Evolutionary conservation across 2,113 vertebrate species (phyloP).

Genomic region (Raja brachyura): DNA sequence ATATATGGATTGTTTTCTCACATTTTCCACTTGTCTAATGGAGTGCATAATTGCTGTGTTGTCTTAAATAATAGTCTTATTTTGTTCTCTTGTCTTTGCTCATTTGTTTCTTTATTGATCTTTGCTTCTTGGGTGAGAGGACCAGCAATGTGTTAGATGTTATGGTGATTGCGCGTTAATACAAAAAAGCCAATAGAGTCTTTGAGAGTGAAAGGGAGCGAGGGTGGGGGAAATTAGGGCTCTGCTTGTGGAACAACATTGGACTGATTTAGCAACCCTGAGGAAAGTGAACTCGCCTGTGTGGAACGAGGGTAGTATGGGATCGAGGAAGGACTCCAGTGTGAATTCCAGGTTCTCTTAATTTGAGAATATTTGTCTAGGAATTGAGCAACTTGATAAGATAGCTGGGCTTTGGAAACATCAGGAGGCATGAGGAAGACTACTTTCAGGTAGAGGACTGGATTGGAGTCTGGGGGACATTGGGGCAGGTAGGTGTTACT

Average conservation of each 20-base stretch:
- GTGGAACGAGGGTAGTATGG: neutral
- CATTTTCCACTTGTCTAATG: too few relatives aligned
- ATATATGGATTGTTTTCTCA: too few relatives aligned
- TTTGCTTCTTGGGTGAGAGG: neutral
- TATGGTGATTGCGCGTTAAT: neutral
- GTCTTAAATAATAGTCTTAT: too few relatives aligned
- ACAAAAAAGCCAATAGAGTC: neutral
- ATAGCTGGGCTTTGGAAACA: neutral
- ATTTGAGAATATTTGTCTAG: neutral
- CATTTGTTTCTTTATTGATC: neutral
- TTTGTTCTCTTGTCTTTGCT: neutral
- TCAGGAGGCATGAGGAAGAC: neutral
- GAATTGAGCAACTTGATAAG: neutral
- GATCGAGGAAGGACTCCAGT: neutral
- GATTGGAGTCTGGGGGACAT: too few relatives aligned
- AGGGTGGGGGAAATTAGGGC: neutral
- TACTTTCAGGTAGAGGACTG: too few relatives aligned
- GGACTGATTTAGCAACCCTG: neutral
- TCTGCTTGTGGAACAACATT: neutral
- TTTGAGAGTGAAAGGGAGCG: neutral
- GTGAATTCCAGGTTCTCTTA: neutral
- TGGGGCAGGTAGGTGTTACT: too few relatives aligned
- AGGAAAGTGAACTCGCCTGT: neutral
- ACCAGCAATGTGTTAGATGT: neutral
- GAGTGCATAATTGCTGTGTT: too few relatives aligned